A percentile compares a stretch with the other conserved stretches of the same genome.
Conservation (phyloP, 2,888 invertebrate species). For the Rhagium mordax region DNA sequence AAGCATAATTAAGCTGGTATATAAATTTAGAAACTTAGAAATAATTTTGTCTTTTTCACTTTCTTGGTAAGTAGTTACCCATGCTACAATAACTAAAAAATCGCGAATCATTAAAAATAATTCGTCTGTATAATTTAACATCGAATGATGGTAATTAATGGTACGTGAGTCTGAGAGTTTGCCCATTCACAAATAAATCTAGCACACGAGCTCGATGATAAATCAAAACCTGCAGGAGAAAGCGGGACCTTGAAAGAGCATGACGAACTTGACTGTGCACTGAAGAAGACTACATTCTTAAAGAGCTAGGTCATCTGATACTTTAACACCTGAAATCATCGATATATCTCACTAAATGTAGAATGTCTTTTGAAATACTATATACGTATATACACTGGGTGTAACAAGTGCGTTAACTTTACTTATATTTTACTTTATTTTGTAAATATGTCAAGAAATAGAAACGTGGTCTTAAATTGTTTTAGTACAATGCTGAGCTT, state of each 20-base stretch:
- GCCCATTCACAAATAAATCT: constrained; percentile 45
- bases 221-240: constrained; percentile 52
- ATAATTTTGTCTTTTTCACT: constrained; percentile 1
- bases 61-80: constrained; percentile 1
- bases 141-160: constrained; percentile 18
- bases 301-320: constrained; percentile 52
- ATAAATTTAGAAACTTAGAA: too few relatives aligned
- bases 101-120: constrained; percentile 7
- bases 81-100: neutral
- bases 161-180: constrained; percentile 11
- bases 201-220: constrained; percentile 42
- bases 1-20: too few relatives aligned
- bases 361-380: neutral
- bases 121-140: constrained; percentile 15
- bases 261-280: constrained; percentile 55
- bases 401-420: too few relatives aligned
- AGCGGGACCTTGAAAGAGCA: constrained; percentile 58
- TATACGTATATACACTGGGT: too few relatives aligned
- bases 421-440: too few relatives aligned
- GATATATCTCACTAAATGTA: neutral
- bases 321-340: neutral
- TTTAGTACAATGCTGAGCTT: too few relatives aligned
- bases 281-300: constrained; percentile 54
- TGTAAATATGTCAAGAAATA: too few relatives aligned
- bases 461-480: too few relatives aligned